These are phyloP conservation scores for Gambusia affinis DNA, from an alignment of 2,113 vertebrate genomes.

Conservation along the genomic window DNA sequence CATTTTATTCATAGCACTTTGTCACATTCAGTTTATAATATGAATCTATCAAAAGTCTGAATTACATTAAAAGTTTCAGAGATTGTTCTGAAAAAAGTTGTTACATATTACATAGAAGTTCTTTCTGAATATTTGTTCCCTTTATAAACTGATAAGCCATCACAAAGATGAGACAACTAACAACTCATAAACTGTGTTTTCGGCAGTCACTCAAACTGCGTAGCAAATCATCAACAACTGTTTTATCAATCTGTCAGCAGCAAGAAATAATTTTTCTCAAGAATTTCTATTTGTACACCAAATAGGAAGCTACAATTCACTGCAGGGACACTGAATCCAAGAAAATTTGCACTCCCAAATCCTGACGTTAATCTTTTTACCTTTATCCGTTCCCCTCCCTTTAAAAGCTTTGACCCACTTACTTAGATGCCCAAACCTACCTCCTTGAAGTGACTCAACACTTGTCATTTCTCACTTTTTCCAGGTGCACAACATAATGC, in stretches of 20 bases:
- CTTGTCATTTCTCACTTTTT: not conserved
- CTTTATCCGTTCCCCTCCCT: not conserved
- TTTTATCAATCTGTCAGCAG: too few species aligned
- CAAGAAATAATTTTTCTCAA: too few species aligned
- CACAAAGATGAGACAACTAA: too few species aligned
- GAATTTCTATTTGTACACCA: too few species aligned
- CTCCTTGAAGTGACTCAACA: conserved; percentile 12
- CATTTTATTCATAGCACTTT: too few species aligned
- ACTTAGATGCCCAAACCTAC: not conserved
- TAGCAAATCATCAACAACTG: too few species aligned
- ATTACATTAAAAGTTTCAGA: not conserved
- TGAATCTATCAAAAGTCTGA: not conserved
- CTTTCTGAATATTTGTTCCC: not conserved
- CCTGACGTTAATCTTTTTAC: not conserved
- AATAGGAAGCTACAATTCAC: too few species aligned
- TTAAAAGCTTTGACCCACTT: not conserved
- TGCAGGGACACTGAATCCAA: too few species aligned
- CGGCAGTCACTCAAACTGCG: too few species aligned
- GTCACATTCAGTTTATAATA: too few species aligned
- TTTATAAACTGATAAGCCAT: too few species aligned
- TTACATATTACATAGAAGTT: not conserved
- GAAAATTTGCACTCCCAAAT: not conserved
- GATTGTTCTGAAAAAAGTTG: not conserved
- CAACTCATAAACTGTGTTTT: too few species aligned
- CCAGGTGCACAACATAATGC: conserved; percentile 14